A percentile compares a stretch with the other conserved stretches of the same genome.
Evolutionary conservation across 2,888 invertebrate species (phyloP).

Genomic region (Petrolisthes cinctipes): DNA sequence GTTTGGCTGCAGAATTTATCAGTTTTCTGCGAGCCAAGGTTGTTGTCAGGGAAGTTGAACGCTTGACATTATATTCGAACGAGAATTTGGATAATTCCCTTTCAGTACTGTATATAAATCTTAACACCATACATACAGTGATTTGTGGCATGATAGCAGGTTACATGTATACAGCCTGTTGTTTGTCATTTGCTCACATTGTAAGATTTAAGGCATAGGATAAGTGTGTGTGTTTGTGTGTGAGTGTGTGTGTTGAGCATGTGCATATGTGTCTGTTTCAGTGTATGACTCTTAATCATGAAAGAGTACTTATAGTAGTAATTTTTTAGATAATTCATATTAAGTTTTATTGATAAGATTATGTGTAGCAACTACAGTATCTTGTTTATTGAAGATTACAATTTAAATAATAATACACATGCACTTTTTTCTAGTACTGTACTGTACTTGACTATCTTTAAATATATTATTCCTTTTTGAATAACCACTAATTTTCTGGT

Average conservation of each 20-base stretch:
- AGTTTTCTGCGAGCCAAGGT: not conserved
- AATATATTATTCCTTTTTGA: no score
- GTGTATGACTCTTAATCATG: not conserved
- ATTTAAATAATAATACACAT: not conserved
- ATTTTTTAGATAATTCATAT: not conserved
- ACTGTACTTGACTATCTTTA: no score
- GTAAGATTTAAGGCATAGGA: not conserved
- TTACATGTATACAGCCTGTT: not conserved
- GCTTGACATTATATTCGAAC: not conserved
- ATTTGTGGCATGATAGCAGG: not conserved
- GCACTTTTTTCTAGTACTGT: no score
- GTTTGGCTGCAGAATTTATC: not conserved
- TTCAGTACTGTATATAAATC: not conserved
- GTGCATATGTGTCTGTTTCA: not conserved
- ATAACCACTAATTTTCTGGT: not conserved
- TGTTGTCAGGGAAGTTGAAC: not conserved
- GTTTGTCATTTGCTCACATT: conserved; percentile 8
- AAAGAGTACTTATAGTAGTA: not conserved
- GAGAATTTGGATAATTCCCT: no score
- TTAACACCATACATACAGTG: not conserved
- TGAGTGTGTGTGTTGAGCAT: not conserved
- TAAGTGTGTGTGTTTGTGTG: conserved; percentile 8
- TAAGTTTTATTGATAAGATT: not conserved
- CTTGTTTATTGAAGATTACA: not conserved
- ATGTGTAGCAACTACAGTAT: not conserved